Percentiles rank a stretch among this genome's conserved stretches.
phyloP scores from a whole-genome alignment of 2,888 invertebrate genomes.

The Argyresthia goedartella region DNA sequence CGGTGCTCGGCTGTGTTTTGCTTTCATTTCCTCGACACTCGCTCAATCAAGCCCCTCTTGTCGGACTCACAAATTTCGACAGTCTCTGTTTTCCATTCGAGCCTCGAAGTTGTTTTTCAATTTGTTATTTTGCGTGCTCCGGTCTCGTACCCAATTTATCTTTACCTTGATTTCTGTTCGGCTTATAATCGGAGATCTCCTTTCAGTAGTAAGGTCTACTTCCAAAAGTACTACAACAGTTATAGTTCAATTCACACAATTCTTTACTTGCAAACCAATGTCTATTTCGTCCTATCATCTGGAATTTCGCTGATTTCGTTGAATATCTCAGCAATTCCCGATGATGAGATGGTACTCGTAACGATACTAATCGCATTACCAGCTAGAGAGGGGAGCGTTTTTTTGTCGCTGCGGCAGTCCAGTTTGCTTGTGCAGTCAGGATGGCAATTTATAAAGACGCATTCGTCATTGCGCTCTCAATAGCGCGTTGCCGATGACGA shows the following conservation, averaged over 20 bases:
- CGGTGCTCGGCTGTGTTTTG: slow-evolving; percentile 25
- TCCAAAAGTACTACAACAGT: no score
- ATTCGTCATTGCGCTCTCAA: slow-evolving; percentile 52
- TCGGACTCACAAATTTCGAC: slow-evolving; percentile 7
- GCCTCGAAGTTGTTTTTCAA: slow-evolving; percentile 10
- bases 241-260: no score
- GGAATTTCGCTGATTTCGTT: no score
- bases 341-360: no score
- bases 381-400: no score
- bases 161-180: slow-evolving; percentile 10
- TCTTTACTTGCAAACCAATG: no score
- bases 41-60: slow-evolving; percentile 16
- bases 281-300: no score
- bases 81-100: slow-evolving; percentile 6
- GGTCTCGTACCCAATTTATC: neutral
- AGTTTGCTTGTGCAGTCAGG: neutral
- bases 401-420: no score
- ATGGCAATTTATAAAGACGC: slow-evolving; percentile 29
- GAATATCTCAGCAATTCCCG: no score
- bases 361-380: no score
- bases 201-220: neutral
- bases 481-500: slow-evolving; percentile 59
- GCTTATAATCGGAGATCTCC: neutral
- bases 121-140: slow-evolving; percentile 4
- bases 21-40: slow-evolving; percentile 27